Evolutionary conservation across 1,140 invertebrate genomes (phyloP), one percentile per base, ranked within the genome.

Genomic region (Cyclargus thomasi): DNA sequence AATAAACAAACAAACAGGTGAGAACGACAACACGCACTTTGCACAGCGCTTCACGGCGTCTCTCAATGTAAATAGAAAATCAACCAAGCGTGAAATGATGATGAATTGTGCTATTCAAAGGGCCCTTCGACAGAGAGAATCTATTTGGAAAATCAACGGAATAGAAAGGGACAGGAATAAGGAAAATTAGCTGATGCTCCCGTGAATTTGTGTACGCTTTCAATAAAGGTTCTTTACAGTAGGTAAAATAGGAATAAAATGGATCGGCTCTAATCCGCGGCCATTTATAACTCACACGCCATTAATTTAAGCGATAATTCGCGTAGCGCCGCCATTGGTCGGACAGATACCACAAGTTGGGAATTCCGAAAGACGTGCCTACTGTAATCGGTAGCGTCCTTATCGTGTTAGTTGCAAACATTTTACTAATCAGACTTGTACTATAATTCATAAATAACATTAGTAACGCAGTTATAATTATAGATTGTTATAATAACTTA

Each of bases 211-310:
- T 86, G 83, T 89, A 85, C 78, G 83, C 83, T 88, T 87, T 88
- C 87, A 90, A 88, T 90, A 85, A 88, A 86, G 81, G 78, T 80
- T 86, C 87, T 88, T 88, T 83, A 86, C 82, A 79, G 82, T 86
- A 86, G 86, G 84, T 87, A 90, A 88, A 87, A 87, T 86, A 84
- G 85, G 85, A 87, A 86, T 86, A 88, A 88, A 90, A 87, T 77
- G 82, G 84, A 86, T 84, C 80, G 81, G 29, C 71, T 82, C 78
- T 90, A 90, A 88, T 90, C 86, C 85, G 73, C 80, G 79, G 81
- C 86, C 86, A 90, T 90, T 87, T 90, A 90, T 87, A 90, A 83
- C 83, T 88, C 80, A 90, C 87, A 90, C 83, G 80, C 87, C 87
- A 90, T 90, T 88, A 90, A 90, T 87, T 90, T 85, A 81, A 84